A percentile compares a stretch with the other conserved stretches of the same genome.
These are phyloP conservation scores for Poecile montanus DNA, from an alignment of 2,797 vertebrate genomes.

Conservation along the genomic window DNA sequence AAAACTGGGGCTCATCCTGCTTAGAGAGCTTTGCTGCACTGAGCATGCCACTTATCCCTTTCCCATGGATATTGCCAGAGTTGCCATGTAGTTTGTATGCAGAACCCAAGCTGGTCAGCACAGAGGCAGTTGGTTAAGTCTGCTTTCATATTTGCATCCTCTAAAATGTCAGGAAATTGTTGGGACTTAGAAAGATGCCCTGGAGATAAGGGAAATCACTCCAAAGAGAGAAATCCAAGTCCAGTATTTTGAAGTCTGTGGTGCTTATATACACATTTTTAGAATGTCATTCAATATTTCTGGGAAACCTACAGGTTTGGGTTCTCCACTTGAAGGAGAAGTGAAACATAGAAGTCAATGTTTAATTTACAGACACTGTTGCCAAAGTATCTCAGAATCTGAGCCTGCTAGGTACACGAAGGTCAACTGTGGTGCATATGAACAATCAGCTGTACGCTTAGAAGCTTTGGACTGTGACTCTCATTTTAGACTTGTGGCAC, in stretches of 20 bases:
- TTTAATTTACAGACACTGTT: not conserved
- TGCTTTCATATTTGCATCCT: not conserved
- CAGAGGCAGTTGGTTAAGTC: not conserved
- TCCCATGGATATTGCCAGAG: accelerated
- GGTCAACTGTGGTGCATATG: not conserved
- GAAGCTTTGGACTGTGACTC: not conserved
- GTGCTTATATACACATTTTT: not conserved
- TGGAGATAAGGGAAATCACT: not conserved
- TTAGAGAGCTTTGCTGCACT: not conserved
- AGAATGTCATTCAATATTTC: not conserved
- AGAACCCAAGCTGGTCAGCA: not conserved
- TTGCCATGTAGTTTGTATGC: not conserved
- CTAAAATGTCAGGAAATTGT: not conserved
- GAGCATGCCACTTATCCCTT: not conserved
- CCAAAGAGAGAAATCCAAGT: not conserved
- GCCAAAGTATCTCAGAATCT: not conserved
- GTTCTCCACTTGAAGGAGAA: not conserved
- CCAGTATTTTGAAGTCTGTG: not conserved
- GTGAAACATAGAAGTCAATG: not conserved
- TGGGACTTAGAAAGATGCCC: not conserved
- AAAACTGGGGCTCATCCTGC: not conserved
- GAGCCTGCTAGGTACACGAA: not conserved
- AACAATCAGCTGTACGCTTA: not conserved
- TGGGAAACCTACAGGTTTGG: not conserved
- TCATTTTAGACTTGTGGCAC: not conserved